Conservation (phyloP, 2,888 invertebrate genomes). For the Philonicus albiceps region DNA sequence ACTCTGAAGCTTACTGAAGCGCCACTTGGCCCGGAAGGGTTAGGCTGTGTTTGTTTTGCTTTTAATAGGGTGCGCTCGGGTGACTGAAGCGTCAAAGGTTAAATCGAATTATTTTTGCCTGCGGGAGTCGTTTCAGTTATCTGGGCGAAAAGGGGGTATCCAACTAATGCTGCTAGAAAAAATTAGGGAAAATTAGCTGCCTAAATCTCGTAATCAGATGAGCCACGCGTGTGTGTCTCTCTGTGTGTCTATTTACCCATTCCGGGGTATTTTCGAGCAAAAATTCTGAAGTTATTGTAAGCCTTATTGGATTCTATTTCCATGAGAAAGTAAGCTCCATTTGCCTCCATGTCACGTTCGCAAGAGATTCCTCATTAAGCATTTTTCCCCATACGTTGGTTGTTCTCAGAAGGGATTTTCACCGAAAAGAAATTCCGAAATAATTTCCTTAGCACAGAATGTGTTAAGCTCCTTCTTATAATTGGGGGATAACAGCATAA, state of each 20-base stretch:
- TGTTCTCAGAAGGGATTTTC: slow-evolving; percentile 5
- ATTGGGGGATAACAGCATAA: neutral
- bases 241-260: neutral
- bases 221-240: neutral
- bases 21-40: neutral
- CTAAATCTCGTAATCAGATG: neutral
- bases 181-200: neutral
- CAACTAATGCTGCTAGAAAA: neutral
- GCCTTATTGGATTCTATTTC: slow-evolving; percentile 23
- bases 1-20: neutral
- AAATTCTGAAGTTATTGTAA: slow-evolving; percentile 7
- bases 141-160: neutral
- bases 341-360: slow-evolving; percentile 18
- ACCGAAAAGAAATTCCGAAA: slow-evolving; percentile 3
- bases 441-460: slow-evolving; percentile 16
- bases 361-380: slow-evolving; percentile 3
- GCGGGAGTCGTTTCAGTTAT: neutral
- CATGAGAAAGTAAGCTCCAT: neutral
- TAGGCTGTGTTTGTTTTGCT: neutral
- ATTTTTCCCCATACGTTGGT: neutral
- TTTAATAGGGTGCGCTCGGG: neutral
- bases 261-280: neutral
- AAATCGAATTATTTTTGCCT: neutral
- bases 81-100: neutral
- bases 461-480: neutral